A percentile compares a stretch with the other conserved stretches of the same genome.
phyloP scores from a whole-genome alignment of 2,113 vertebrate species.

The Glareola pratincola region DNA sequence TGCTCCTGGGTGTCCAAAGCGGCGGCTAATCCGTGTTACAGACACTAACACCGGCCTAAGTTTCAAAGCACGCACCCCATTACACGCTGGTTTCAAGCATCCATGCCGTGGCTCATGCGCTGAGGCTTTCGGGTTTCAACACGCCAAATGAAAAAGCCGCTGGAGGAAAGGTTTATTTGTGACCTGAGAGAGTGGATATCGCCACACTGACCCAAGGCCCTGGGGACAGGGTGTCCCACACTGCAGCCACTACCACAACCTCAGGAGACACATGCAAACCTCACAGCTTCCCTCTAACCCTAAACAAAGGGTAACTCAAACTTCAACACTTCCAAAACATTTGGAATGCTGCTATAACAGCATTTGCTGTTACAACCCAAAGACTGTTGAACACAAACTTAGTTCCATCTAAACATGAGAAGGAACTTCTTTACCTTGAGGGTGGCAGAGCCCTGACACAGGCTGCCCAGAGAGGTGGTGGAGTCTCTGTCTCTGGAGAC shows the following conservation, averaged over 20 bases:
- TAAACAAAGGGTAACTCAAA: not conserved
- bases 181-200: not conserved
- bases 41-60: not conserved
- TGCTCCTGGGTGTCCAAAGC: fast-evolving
- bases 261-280: not conserved
- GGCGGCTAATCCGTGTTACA: no score
- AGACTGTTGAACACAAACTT: not conserved
- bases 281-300: not conserved
- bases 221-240: not conserved
- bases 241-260: not conserved
- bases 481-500: no score
- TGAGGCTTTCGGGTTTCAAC: not conserved
- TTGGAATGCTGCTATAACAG: not conserved
- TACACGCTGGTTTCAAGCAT: not conserved
- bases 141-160: not conserved
- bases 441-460: no score
- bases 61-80: fast-evolving
- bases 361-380: not conserved
- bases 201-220: not conserved
- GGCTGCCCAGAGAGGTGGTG: no score
- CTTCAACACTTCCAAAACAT: not conserved
- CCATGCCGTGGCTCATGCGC: fast-evolving
- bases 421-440: no score
- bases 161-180: not conserved
- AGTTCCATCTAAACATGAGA: no score